These are phyloP conservation scores for Microcebus tavaratra DNA, from an alignment of 2,113 vertebrate genomes.

Conservation along the genomic window DNA sequence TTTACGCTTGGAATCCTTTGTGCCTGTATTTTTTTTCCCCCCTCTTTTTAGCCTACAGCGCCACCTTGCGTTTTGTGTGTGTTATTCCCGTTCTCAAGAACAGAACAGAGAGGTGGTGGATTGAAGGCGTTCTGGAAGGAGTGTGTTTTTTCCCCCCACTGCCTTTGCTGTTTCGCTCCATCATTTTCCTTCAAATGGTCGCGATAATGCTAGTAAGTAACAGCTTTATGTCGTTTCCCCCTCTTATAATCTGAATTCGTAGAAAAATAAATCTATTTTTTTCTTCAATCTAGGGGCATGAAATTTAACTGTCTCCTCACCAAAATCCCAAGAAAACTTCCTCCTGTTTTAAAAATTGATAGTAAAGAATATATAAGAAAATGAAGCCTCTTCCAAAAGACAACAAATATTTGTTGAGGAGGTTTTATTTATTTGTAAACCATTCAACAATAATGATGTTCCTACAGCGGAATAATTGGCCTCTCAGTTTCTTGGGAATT, in stretches of 20 bases:
- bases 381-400: not conserved
- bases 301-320: not conserved
- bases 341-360: not conserved
- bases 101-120: not conserved
- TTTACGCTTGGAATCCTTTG: not conserved
- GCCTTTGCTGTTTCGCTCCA: not conserved
- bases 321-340: not conserved
- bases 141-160: not conserved
- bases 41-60: constrained; percentile 66
- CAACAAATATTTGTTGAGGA: not conserved
- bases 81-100: constrained; percentile 22
- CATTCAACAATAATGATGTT: not conserved
- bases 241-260: not conserved
- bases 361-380: constrained; percentile 6
- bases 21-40: not conserved
- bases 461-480: not conserved
- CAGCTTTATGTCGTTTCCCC: not conserved
- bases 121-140: not conserved
- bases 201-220: not conserved
- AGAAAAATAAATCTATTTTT: not conserved
- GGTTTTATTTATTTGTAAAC: not conserved
- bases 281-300: not conserved
- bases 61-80: constrained; percentile 66
- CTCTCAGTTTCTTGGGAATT: not conserved
- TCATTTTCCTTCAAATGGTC: not conserved